Evolutionary conservation across 2,113 vertebrate species (phyloP).

Genomic region (Campylomormyrus tamandua): DNA sequence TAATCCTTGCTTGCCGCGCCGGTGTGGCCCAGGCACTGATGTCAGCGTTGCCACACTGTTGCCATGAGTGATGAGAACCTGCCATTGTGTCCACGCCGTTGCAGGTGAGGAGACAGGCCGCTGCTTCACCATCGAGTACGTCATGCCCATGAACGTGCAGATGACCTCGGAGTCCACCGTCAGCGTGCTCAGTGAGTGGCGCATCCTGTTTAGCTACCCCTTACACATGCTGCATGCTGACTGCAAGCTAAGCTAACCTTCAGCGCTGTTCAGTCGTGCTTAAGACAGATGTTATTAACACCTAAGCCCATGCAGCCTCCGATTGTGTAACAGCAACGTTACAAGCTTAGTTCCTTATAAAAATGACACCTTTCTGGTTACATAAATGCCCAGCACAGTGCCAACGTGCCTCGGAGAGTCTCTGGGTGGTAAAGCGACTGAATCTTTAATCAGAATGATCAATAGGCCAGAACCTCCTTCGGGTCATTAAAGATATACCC

Average conservation of each 20-base stretch:
- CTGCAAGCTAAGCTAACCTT: neutral
- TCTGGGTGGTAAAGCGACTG: neutral
- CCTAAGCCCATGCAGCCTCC: neutral
- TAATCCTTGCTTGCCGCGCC: neutral
- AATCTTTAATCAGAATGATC: neutral
- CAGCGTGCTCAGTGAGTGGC: conserved; percentile 83
- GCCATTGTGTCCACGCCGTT: conserved; percentile 24
- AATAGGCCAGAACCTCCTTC: neutral
- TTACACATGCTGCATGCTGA: neutral
- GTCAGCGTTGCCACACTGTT: neutral
- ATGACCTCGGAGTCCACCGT: conserved; percentile 87
- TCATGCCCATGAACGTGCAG: conserved; percentile 90
- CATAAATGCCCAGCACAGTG: neutral
- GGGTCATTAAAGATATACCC: neutral
- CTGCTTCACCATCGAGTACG: conserved; percentile 91
- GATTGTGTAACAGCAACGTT: neutral
- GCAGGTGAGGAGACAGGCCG: conserved; percentile 85
- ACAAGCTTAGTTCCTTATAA: neutral
- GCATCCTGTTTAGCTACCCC: neutral
- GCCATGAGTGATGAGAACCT: neutral
- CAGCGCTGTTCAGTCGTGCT: neutral
- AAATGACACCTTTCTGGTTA: neutral
- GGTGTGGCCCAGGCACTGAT: neutral
- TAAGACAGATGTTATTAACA: neutral
- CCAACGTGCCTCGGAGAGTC: no score